phyloP scores from a whole-genome alignment of 2,888 invertebrate species.

The Eristalis arbustorum region DNA sequence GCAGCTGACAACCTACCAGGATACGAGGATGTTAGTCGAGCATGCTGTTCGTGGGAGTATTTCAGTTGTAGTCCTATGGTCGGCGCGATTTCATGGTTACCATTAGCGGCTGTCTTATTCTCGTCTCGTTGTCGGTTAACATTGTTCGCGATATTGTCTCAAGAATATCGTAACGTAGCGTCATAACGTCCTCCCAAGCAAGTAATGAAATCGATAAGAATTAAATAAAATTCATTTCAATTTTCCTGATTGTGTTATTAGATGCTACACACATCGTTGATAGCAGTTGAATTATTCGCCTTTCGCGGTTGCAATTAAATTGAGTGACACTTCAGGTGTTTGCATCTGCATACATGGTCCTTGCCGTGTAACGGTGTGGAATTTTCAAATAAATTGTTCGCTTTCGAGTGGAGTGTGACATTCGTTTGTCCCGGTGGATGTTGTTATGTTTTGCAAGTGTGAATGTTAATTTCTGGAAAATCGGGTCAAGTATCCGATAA shows the following conservation, averaged over 20 bases:
- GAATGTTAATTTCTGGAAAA: neutral
- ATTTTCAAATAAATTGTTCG: neutral
- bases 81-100: conserved; percentile 13
- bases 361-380: conserved; percentile 14
- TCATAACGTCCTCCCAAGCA: neutral
- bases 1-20: conserved; percentile 19
- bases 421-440: conserved; percentile 3
- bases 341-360: neutral
- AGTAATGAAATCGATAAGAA: neutral
- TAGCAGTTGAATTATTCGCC: neutral
- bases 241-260: neutral
- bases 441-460: conserved; percentile 51
- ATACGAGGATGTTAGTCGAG: conserved; percentile 10
- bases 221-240: neutral
- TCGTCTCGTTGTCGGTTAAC: neutral
- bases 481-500: conserved; percentile 50
- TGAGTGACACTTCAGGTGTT: neutral
- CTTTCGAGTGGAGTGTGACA: conserved; percentile 33
- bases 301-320: neutral
- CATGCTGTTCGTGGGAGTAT: conserved; percentile 27
- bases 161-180: neutral
- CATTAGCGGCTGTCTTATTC: neutral
- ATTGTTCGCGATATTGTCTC: neutral
- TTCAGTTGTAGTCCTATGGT: conserved; percentile 57
- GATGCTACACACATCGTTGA: neutral